Evolutionary conservation across 2,888 invertebrate species (phyloP).

Genomic region (Microdon myrmicae): DNA sequence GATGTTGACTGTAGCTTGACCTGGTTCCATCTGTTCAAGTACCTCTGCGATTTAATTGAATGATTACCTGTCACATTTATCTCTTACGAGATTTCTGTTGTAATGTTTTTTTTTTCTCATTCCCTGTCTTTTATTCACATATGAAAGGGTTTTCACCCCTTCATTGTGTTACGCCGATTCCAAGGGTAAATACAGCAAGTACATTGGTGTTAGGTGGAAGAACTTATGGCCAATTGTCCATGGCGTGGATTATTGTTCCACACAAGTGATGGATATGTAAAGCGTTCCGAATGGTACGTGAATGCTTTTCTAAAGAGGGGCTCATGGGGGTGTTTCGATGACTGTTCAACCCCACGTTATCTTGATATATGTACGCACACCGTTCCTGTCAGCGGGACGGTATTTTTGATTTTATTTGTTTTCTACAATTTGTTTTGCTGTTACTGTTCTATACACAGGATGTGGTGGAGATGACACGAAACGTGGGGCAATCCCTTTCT

Average conservation of each 20-base stretch:
- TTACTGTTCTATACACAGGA: neutral
- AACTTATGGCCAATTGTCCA: conserved; percentile 47
- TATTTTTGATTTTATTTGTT: conserved; percentile 32
- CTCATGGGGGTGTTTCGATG: conserved; percentile 7
- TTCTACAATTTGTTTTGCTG: conserved; percentile 36
- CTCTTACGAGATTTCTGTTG: too few relatives aligned
- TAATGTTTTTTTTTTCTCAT: conserved; percentile 12
- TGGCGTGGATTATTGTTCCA: conserved; percentile 48
- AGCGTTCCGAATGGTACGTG: conserved; percentile 30
- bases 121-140: conserved; percentile 9
- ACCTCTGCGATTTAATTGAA: conserved; percentile 45
- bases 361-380: conserved; percentile 3
- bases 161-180: conserved; percentile 11
- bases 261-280: conserved; percentile 46
- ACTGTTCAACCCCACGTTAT: conserved; percentile 18
- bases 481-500: conserved; percentile 14
- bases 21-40: conserved; percentile 30
- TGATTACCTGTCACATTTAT: conserved; percentile 51
- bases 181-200: neutral
- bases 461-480: conserved; percentile 14
- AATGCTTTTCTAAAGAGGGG: conserved; percentile 14
- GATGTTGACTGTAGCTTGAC: conserved; percentile 23
- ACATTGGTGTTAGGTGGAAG: conserved; percentile 1
- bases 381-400: conserved; percentile 22
- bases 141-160: conserved; percentile 32